A percentile compares a stretch with the other conserved stretches of the same genome.
These are phyloP conservation scores for Arrhopalites spinosus DNA, from an alignment of 2,888 invertebrate species.

Conservation along the genomic window DNA sequence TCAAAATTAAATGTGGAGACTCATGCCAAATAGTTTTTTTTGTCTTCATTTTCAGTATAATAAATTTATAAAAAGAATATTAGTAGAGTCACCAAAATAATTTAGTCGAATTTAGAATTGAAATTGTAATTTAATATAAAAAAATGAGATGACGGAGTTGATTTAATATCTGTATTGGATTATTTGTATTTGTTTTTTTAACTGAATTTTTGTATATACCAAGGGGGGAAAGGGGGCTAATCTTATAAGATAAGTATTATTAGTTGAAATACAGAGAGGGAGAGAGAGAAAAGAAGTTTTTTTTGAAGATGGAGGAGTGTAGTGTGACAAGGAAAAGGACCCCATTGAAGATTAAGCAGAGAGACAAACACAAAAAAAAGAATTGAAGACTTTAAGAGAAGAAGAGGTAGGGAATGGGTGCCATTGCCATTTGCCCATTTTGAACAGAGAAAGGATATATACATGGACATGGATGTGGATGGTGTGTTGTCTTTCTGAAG, in stretches of 20 bases:
- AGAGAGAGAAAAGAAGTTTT: neutral
- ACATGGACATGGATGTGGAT: neutral
- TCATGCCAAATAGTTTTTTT: no score
- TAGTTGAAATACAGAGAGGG: neutral
- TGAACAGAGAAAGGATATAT: neutral
- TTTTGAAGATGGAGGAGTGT: neutral
- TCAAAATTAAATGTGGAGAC: no score
- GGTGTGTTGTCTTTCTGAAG: neutral
- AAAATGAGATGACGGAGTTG: no score
- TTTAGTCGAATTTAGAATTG: neutral
- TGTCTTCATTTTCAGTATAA: no score
- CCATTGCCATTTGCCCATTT: neutral
- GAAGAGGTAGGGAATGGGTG: neutral
- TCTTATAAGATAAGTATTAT: neutral
- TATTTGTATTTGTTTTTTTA: neutral
- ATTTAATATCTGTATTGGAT: neutral
- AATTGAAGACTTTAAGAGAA: conserved; percentile 3
- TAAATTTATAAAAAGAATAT: no score
- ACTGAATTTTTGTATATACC: neutral
- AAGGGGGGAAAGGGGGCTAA: neutral
- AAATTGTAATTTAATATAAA: neutral
- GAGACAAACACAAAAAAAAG: neutral
- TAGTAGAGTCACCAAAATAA: no score
- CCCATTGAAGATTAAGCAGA: neutral
- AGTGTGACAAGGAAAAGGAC: neutral